phyloP scores from a whole-genome alignment of 2,113 vertebrate species.

The Protobothrops mucrosquamatus region DNA sequence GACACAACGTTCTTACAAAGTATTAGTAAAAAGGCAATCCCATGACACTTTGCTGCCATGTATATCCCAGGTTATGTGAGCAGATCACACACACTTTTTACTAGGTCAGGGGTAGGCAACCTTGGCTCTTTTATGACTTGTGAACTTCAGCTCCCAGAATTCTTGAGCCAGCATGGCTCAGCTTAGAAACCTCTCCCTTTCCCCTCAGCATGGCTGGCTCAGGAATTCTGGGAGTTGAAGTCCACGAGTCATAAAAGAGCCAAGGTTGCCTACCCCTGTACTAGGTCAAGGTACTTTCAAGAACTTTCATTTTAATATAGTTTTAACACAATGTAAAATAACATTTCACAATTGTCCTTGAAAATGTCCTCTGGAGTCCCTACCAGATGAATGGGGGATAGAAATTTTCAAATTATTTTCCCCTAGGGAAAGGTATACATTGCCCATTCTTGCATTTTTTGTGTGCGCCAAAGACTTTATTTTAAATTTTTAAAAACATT shows the following conservation, averaged over 20 bases:
- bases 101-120: background rate
- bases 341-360: background rate
- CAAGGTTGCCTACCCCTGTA: no score
- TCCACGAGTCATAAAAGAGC: no score
- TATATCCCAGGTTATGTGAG: no score
- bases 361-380: background rate
- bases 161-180: no score
- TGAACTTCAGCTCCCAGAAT: no score
- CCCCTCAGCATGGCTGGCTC: no score
- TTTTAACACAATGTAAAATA: background rate
- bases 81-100: background rate
- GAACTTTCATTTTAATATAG: background rate
- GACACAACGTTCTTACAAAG: accelerated
- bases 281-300: background rate
- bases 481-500: background rate
- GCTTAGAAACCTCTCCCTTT: no score
- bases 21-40: accelerated
- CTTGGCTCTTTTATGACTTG: no score
- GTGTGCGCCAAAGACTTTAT: background rate
- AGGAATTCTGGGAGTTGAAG: no score
- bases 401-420: background rate
- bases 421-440: background rate
- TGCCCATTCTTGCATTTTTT: background rate
- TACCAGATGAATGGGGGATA: background rate
- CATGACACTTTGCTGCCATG: background rate